Conservation (phyloP, 2,888 invertebrate genomes). For the Aricia artaxerxes region DNA sequence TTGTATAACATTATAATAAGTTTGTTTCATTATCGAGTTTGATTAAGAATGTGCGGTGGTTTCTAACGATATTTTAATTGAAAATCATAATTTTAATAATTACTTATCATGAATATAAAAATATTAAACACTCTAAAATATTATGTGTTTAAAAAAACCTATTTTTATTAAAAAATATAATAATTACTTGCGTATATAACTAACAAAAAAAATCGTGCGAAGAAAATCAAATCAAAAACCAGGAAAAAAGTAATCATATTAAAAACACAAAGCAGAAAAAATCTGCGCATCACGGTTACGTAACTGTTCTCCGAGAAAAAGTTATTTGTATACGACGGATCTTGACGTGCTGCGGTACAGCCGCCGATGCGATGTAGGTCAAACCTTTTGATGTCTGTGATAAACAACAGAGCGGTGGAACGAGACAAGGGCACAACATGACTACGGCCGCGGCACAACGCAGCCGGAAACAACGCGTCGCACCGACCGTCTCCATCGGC, state of each 20-base stretch:
- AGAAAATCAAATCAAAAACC: not conserved
- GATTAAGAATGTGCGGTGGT: not conserved
- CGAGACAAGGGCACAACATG: not conserved
- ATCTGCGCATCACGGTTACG: not conserved
- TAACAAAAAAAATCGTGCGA: not conserved
- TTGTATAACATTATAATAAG: not conserved
- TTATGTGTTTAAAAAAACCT: not conserved
- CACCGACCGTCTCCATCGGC: not conserved
- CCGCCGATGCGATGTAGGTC: not conserved
- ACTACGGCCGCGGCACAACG: not conserved
- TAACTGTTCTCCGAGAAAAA: constrained; percentile 8
- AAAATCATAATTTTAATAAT: not conserved
- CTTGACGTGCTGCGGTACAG: not conserved
- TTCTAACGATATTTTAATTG: not conserved
- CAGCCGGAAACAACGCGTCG: not conserved
- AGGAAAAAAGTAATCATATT: not conserved
- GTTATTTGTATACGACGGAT: constrained; percentile 16
- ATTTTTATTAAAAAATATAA: not conserved
- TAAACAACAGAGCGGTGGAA: not conserved
- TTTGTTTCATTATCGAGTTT: not conserved
- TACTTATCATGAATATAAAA: too few species aligned
- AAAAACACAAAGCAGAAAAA: not conserved
- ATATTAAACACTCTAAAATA: too few species aligned
- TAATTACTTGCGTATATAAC: too few species aligned
- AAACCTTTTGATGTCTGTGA: constrained; percentile 1